Conservation (phyloP, 2,888 invertebrate genomes). For the Linnaemya vulpina region DNA sequence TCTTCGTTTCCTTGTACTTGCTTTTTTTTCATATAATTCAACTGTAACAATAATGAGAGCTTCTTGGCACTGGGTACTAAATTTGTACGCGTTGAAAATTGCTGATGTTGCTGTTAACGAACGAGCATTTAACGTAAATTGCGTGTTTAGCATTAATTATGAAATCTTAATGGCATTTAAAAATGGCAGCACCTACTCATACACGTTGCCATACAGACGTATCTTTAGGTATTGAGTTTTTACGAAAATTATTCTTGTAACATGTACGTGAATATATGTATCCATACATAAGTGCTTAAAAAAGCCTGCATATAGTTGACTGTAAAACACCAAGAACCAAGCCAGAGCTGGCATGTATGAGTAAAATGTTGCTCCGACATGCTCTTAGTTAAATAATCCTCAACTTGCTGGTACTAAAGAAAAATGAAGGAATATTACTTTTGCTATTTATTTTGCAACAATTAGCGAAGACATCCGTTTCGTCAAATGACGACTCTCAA, state of each 20-base stretch:
- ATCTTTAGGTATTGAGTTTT: constrained; percentile 6
- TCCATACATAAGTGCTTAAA: constrained; percentile 2
- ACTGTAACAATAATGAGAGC: constrained; percentile 44
- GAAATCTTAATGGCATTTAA: constrained; percentile 78
- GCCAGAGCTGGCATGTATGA: constrained; percentile 42
- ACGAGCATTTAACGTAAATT: constrained; percentile 78
- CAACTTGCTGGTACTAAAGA: not conserved
- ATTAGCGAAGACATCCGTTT: not conserved
- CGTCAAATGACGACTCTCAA: too few relatives aligned
- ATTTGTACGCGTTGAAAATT: constrained; percentile 60
- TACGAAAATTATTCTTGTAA: not conserved
- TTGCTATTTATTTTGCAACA: not conserved
- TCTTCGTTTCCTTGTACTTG: constrained; percentile 2
- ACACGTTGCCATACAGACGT: constrained; percentile 36
- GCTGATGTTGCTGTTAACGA: constrained; percentile 48
- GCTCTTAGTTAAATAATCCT: constrained; percentile 17
- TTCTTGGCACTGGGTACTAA: constrained; percentile 39
- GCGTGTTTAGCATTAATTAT: constrained; percentile 82
- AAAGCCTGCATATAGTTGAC: constrained; percentile 1
- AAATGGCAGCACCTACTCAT: constrained; percentile 72
- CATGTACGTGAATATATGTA: not conserved
- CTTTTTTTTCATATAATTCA: constrained; percentile 35
- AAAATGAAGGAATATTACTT: not conserved
- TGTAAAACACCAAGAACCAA: constrained; percentile 26
- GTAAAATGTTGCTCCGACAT: not conserved